phyloP scores from a whole-genome alignment of 2,113 vertebrate species.

The Triplophysa rosa region DNA sequence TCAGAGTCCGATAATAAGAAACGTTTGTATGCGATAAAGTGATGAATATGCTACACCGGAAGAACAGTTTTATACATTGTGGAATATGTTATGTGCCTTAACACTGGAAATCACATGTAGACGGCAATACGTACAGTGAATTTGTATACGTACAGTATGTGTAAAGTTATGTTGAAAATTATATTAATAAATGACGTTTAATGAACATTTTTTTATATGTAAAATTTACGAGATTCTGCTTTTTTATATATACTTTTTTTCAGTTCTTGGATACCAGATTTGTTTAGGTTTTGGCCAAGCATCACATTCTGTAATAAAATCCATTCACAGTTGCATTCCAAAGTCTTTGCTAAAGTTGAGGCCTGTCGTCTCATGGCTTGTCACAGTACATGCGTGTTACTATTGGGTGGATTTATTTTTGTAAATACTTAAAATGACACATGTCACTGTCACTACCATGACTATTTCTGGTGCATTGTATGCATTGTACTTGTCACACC shows the following conservation, averaged over 20 bases:
- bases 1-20: neutral
- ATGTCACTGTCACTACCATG: constrained; percentile 11
- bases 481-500: constrained; percentile 14
- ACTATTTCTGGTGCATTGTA: constrained; percentile 18
- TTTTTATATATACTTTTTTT: constrained; percentile 11
- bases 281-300: constrained; percentile 43
- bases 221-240: neutral
- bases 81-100: constrained; percentile 64
- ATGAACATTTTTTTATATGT: constrained; percentile 18
- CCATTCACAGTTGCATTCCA: constrained; percentile 54
- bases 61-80: constrained; percentile 48
- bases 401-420: constrained; percentile 13
- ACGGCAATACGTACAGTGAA: constrained; percentile 45
- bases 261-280: constrained; percentile 41
- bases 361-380: neutral
- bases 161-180: constrained; percentile 23
- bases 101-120: constrained; percentile 74
- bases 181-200: constrained; percentile 26
- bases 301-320: constrained; percentile 51
- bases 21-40: constrained; percentile 13
- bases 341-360: constrained; percentile 18
- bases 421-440: neutral
- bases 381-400: neutral
- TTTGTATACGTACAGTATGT: constrained; percentile 36
- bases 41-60: constrained; percentile 8